Conservation (phyloP, 2,888 invertebrate species). For the Campopleginae sp. region DNA sequence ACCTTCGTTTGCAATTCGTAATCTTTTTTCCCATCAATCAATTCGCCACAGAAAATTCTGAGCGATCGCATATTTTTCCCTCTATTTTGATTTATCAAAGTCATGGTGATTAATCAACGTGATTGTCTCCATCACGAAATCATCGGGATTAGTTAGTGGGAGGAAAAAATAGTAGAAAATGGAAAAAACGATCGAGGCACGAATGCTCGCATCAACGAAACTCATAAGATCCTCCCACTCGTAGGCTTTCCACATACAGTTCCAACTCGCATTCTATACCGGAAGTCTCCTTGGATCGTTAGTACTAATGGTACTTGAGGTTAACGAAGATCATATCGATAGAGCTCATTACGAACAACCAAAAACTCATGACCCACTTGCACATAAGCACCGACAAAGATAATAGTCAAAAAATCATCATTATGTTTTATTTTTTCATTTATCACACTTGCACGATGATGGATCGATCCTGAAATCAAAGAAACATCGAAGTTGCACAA, state of each 20-base stretch:
- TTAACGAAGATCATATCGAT: slow-evolving; percentile 50
- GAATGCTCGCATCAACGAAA: not conserved
- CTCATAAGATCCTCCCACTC: not conserved
- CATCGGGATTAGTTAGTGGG: slow-evolving; percentile 3
- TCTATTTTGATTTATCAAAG: slow-evolving; percentile 18
- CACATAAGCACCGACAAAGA: not conserved
- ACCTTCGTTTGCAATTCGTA: not conserved
- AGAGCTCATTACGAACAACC: not conserved
- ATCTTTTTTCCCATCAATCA: not conserved
- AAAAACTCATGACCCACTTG: slow-evolving; percentile 3
- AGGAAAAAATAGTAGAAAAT: slow-evolving; percentile 11
- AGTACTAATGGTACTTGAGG: slow-evolving; percentile 59
- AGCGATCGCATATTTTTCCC: not conserved
- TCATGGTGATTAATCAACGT: slow-evolving; percentile 52
- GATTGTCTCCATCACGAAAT: slow-evolving; percentile 40
- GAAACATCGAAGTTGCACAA: not conserved
- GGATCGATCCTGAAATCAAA: not conserved
- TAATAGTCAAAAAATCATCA: not conserved
- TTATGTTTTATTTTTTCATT: not conserved
- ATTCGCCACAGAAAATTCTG: not conserved
- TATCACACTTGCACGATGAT: not conserved
- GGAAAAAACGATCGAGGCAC: slow-evolving; percentile 9
- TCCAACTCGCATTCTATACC: slow-evolving; percentile 24
- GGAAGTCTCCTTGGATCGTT: slow-evolving; percentile 56
- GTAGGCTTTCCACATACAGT: not conserved